These are phyloP conservation scores for Aulostomus chinensis DNA, from an alignment of 2,797 vertebrate genomes.

Conservation along the genomic window DNA sequence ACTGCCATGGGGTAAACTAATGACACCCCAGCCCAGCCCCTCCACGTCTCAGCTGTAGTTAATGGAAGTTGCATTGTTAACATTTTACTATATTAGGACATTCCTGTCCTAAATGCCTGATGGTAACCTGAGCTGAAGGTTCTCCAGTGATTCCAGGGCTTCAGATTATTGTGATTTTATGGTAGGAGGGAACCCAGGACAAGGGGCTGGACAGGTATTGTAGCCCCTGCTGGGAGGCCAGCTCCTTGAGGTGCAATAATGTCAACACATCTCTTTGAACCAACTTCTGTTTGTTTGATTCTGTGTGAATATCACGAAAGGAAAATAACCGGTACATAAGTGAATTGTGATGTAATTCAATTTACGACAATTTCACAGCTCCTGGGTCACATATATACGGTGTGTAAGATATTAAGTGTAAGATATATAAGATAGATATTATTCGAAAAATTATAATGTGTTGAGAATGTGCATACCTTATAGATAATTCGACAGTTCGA, in stretches of 20 bases:
- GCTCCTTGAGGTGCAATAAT: conserved; percentile 1
- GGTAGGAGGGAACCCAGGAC: conserved; percentile 33
- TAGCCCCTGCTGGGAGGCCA: conserved; percentile 52
- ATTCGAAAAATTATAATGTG: too few species aligned
- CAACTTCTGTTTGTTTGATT: not conserved
- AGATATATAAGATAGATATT: too few species aligned
- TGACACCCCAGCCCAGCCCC: conserved; percentile 15
- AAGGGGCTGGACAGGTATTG: conserved; percentile 38
- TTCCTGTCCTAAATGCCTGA: conserved; percentile 26
- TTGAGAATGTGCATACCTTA: too few species aligned
- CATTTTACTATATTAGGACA: conserved; percentile 36
- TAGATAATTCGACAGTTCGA: too few species aligned
- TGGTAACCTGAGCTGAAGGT: conserved; percentile 54
- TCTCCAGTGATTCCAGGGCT: not conserved
- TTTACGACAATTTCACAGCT: too few species aligned
- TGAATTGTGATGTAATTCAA: too few species aligned
- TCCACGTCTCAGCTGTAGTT: conserved; percentile 19
- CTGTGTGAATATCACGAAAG: not conserved
- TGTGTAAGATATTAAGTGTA: too few species aligned
- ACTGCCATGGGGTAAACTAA: conserved; percentile 47
- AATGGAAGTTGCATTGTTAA: conserved; percentile 51
- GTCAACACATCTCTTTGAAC: not conserved
- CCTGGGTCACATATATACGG: too few species aligned
- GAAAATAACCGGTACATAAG: too few species aligned
- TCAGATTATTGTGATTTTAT: conserved; percentile 48